Base-by-base conservation (phyloP, 2,113 vertebrate genomes). In the Hyla sarda region DNA sequence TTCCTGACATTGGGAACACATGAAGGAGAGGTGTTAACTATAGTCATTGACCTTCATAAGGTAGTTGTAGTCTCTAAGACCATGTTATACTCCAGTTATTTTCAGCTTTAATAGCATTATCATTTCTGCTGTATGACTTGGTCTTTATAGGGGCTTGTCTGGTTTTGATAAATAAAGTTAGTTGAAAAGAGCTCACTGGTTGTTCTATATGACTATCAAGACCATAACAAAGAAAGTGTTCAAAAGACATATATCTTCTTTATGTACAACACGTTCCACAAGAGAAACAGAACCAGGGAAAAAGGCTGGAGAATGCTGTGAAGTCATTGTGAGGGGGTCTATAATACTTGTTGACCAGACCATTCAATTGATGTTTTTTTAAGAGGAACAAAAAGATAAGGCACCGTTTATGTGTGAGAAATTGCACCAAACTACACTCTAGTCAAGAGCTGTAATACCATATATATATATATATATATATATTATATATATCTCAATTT, bases 261-360 rank as follows among this genome's bases (percentile, higher is more conserved):
- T n/a, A 11, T 60, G 54, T 19, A 58, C 8, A 28, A 62, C 1
- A 12, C 3, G 3, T 4, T 25, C 10, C 25, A 25, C 0, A 9
- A 8, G 41, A 41, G 8, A 41, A 41, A 41, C 41, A 41, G 41
- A 8, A 41, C 41, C 41, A 41, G 41, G 30, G 12, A 67, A 16
- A 14, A 67, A 25, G 13, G 9, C 67, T 69, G 25, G 17, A 34
- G 32, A 21, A 69, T 19, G 30, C 65, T 71, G 67, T 41, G 17
- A 76, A 50, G 72, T 74, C 72, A 52, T 77, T 77, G 48, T 77
- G 48, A 77, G 28, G 52, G 73, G 1, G 16, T 76, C 17, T 76
- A 21, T 28, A 17, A 23, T 25, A 75, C 25, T 75, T 10, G 0
- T 74, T 48, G 45, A 16, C 73, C n/a, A 8, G 32, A 32, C 47